These are phyloP conservation scores for Falco peregrinus DNA, from an alignment of 2,797 vertebrate genomes.

Conservation along the genomic window DNA sequence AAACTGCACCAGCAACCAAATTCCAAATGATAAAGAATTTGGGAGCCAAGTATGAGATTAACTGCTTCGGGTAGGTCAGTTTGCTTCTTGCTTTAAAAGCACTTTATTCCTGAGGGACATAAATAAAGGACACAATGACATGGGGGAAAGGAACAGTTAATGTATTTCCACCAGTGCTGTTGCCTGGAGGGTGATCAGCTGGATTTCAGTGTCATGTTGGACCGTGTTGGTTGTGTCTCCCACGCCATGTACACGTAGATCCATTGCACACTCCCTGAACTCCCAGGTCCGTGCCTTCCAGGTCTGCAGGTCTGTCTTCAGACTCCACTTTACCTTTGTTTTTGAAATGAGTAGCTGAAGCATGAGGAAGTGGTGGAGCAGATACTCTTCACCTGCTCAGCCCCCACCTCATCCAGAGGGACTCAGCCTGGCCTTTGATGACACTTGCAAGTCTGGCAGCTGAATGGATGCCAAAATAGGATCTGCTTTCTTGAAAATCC, in stretches of 20 bases:
- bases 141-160: not conserved
- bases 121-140: not conserved
- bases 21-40: not conserved
- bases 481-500: not conserved
- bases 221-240: accelerated
- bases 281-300: not conserved
- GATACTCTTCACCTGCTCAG: not conserved
- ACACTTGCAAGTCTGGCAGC: not conserved
- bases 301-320: not conserved
- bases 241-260: accelerated
- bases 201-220: not conserved
- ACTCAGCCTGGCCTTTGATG: not conserved
- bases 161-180: not conserved
- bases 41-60: not conserved
- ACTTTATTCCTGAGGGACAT: not conserved
- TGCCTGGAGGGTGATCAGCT: not conserved
- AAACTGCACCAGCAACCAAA: not conserved
- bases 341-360: not conserved
- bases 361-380: not conserved
- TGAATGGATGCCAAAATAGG: not conserved
- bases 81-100: not conserved
- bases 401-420: accelerated
- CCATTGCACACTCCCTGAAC: not conserved
- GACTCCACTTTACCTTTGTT: not conserved
- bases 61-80: not conserved